Evolutionary conservation across 2,113 vertebrate species (phyloP).

Genomic region (Chitala chitala): DNA sequence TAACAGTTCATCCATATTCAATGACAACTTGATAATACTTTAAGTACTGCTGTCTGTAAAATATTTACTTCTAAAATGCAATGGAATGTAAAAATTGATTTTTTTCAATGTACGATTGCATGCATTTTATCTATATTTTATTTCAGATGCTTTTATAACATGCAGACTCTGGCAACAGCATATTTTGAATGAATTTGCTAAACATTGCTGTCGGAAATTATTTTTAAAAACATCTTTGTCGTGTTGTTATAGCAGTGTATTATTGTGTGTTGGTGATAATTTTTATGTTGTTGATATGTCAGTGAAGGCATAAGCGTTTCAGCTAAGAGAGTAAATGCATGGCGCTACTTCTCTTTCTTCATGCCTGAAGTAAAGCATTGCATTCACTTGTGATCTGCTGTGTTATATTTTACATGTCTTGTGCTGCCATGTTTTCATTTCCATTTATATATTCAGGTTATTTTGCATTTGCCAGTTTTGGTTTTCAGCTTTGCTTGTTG

Average conservation of each 20-base stretch:
- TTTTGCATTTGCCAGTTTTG: not conserved
- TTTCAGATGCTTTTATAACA: constrained; percentile 1
- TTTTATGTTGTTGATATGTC: too few relatives aligned
- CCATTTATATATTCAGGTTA: too few relatives aligned
- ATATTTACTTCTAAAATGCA: constrained; percentile 35
- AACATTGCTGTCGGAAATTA: too few relatives aligned
- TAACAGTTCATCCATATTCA: constrained; percentile 36
- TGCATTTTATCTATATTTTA: constrained; percentile 15
- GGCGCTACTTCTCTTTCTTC: too few relatives aligned
- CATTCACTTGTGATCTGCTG: too few relatives aligned
- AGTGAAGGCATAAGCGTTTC: too few relatives aligned
- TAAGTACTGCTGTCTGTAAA: constrained; percentile 32
- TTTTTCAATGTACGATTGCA: constrained; percentile 15
- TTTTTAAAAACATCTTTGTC: not conserved
- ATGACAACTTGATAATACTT: constrained; percentile 21
- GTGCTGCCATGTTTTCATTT: too few relatives aligned
- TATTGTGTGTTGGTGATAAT: too few relatives aligned
- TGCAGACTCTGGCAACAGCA: constrained; percentile 5
- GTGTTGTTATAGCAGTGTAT: too few relatives aligned
- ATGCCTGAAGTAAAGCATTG: too few relatives aligned
- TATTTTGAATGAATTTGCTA: not conserved
- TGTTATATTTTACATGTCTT: too few relatives aligned
- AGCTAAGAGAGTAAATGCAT: too few relatives aligned
- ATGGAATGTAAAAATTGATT: constrained; percentile 28
- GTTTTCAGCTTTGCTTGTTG: not conserved